These are phyloP conservation scores for Tragelaphus imberbis DNA, from an alignment of 2,113 vertebrate genomes.

Conservation along the genomic window DNA sequence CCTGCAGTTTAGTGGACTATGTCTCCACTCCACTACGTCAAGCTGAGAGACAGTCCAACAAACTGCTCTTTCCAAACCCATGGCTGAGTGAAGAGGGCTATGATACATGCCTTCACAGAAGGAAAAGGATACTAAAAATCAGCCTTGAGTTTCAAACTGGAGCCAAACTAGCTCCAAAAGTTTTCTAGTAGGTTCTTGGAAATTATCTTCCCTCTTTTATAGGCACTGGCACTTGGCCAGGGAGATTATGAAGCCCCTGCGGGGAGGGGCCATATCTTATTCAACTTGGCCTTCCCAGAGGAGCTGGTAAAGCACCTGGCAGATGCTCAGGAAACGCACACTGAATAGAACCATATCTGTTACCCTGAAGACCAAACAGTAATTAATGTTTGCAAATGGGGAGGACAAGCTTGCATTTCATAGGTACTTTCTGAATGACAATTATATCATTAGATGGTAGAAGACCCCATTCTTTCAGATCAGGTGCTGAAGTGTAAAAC, in stretches of 20 bases:
- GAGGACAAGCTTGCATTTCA: neutral
- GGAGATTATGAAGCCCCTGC: conserved; percentile 12
- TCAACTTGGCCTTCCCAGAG: conserved; percentile 21
- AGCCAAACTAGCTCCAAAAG: neutral
- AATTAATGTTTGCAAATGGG: conserved; percentile 19
- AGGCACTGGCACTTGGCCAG: conserved; percentile 15
- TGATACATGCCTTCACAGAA: neutral
- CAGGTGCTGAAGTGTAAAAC: conserved; percentile 2
- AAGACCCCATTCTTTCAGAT: conserved; percentile 16
- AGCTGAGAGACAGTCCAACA: neutral
- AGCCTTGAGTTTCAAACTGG: neutral
- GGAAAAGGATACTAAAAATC: neutral
- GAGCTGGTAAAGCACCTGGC: neutral
- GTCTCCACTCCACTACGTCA: neutral
- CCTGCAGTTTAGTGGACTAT: neutral
- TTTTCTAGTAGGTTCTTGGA: conserved; percentile 44
- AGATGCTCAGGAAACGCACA: conserved; percentile 22
- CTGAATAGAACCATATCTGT: neutral
- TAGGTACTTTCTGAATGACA: conserved; percentile 32
- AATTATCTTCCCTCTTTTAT: conserved; percentile 7
- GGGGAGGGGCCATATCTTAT: neutral
- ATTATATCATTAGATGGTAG: neutral
- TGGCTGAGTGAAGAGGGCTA: neutral
- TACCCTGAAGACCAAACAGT: neutral
- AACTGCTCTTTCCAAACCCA: neutral